phyloP scores from a whole-genome alignment of 2,797 vertebrate genomes.

The Darevskia nairensis region DNA sequence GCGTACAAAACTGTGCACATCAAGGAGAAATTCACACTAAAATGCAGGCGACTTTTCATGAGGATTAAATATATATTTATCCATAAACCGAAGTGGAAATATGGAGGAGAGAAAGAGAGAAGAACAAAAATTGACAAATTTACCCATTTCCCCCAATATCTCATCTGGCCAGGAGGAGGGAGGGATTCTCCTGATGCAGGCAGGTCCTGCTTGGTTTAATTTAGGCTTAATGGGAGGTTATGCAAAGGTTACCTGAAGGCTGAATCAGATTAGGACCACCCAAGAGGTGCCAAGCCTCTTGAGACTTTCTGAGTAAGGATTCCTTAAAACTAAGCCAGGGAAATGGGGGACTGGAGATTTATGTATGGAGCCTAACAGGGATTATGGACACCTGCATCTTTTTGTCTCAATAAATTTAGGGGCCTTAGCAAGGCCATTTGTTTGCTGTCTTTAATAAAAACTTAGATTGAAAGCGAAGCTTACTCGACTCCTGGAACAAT shows the following conservation, averaged over 20 bases:
- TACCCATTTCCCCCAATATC: too few relatives aligned
- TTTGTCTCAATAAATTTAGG: background rate
- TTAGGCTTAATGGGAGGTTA: background rate
- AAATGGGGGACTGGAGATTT: background rate
- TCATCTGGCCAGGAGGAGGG: too few relatives aligned
- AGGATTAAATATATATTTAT: too few relatives aligned
- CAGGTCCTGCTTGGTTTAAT: background rate
- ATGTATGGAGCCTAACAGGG: background rate
- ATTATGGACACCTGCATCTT: background rate
- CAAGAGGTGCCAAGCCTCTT: background rate
- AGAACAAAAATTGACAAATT: too few relatives aligned
- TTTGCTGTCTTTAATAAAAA: background rate
- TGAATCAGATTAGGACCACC: background rate
- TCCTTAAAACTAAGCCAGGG: rapidly evolving
- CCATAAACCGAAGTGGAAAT: too few relatives aligned
- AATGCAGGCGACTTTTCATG: too few relatives aligned
- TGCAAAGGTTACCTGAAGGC: background rate
- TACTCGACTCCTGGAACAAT: too few relatives aligned
- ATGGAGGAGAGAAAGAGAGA: too few relatives aligned
- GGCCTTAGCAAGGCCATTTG: background rate
- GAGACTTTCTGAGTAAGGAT: background rate
- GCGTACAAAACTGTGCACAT: too few relatives aligned
- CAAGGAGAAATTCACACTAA: too few relatives aligned
- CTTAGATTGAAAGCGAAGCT: background rate
- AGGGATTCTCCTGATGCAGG: background rate